These are phyloP conservation scores for Dexiosoma caninum DNA, from an alignment of 2,888 invertebrate species.

Conservation along the genomic window DNA sequence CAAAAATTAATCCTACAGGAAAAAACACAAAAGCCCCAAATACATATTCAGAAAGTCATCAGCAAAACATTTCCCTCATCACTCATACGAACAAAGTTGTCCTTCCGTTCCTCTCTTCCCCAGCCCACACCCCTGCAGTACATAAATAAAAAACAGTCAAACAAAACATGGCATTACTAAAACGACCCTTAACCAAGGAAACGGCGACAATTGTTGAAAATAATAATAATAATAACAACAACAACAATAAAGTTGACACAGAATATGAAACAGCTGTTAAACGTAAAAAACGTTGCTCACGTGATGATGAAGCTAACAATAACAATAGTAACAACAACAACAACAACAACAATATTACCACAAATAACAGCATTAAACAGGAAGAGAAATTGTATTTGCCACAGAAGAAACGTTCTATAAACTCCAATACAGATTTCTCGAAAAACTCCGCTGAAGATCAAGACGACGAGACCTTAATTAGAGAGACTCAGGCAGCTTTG, in stretches of 20 bases:
- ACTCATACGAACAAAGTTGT: constrained; percentile 21
- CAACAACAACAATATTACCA: constrained; percentile 66
- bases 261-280: constrained; percentile 76
- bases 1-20: constrained; percentile 13
- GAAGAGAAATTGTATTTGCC: constrained; percentile 71
- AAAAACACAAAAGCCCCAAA: constrained; percentile 3
- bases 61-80: constrained; percentile 20
- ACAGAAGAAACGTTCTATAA: constrained; percentile 75
- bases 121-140: background rate
- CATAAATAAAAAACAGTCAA: constrained; percentile 15
- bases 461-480: constrained; percentile 89
- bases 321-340: constrained; percentile 68
- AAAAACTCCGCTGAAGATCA: constrained; percentile 77
- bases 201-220: constrained; percentile 72
- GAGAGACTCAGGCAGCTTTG: constrained; percentile 92
- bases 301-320: constrained; percentile 74
- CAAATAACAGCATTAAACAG: constrained; percentile 58
- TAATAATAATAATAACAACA: constrained; percentile 71
- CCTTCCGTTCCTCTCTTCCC: background rate
- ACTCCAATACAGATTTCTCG: constrained; percentile 24
- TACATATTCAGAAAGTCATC: constrained; percentile 5
- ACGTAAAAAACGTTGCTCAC: constrained; percentile 76
- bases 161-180: constrained; percentile 75
- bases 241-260: constrained; percentile 67
- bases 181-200: constrained; percentile 77